These are phyloP conservation scores for Pontoporia blainvillei DNA, from an alignment of 2,113 vertebrate genomes.

Conservation along the genomic window DNA sequence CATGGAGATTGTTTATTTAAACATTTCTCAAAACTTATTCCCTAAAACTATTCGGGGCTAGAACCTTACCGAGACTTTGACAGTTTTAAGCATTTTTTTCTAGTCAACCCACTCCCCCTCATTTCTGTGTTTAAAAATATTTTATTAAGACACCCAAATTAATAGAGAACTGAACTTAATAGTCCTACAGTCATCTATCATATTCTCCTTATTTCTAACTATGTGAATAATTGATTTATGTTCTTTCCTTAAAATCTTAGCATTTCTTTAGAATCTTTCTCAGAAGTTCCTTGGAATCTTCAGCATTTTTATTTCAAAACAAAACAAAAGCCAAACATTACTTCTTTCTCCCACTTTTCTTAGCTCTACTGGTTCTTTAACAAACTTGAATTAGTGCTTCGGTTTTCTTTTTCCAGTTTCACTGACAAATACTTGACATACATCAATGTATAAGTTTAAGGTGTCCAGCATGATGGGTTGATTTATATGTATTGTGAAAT, in stretches of 20 bases:
- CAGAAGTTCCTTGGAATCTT: neutral
- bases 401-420: neutral
- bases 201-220: neutral
- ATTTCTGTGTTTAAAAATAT: neutral
- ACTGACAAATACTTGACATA: neutral
- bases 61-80: neutral
- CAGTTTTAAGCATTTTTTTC: neutral
- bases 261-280: neutral
- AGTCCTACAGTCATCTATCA: neutral
- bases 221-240: neutral
- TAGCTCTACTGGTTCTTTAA: neutral
- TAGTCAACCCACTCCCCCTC: too few relatives aligned
- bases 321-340: neutral
- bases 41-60: neutral
- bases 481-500: neutral
- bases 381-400: neutral
- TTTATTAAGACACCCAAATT: neutral
- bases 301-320: neutral
- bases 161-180: neutral
- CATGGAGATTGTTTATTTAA: neutral
- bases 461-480: neutral
- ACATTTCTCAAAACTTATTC: neutral
- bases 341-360: neutral
- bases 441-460: neutral
- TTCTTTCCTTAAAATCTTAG: neutral